Evolutionary conservation across 2,113 vertebrate species (phyloP), one percentile per base, ranked within the genome.

Genomic region (Xerus inauris): DNA sequence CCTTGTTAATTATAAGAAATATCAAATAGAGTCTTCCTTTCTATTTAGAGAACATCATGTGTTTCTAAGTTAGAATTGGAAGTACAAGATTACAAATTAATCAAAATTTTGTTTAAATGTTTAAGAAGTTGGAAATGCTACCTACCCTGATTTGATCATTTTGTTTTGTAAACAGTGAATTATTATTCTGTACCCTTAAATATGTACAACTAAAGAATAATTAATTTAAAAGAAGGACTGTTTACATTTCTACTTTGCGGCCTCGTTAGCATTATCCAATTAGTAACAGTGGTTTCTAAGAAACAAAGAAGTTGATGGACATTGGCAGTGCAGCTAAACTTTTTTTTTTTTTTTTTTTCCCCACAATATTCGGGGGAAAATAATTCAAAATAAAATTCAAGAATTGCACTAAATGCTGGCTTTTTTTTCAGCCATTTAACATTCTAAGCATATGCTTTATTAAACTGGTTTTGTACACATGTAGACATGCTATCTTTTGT

Each of bases 201-300:
- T 42, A 45, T 42, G 72, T 73, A 12, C 5, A 42, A 73, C 10
- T 73, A 35, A 42, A 73, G 22, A 73, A 73, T 42, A 73, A 73
- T 73, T 42, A 73, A 73, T 73, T 42, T 14, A 73, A 42, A 26
- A 11, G 22, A 40, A 42, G 49, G 7, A 13, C 9, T 85, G 28
- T 89, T 94, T 89, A 45, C 62, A 76, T 86, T 94, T 95, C 80
- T 17, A 82, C 69, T 89, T 89, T 10, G 38, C 87, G 54, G 13
- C 81, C 59, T 64, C 72, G 40, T 89, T 92, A 94, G 59, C 45
- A 87, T 91, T 95, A 72, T 87, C 32, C 45, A 89, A 45, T 65
- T 94, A 82, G 84, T 40, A 92, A 96, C 71, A 77, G 57, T 59
- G 92, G 82, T 73, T 95, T 28, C 82, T 94, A 81, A 94, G 75